Evolutionary conservation across 2,113 vertebrate species (phyloP).

Genomic region (Guaruba guarouba): DNA sequence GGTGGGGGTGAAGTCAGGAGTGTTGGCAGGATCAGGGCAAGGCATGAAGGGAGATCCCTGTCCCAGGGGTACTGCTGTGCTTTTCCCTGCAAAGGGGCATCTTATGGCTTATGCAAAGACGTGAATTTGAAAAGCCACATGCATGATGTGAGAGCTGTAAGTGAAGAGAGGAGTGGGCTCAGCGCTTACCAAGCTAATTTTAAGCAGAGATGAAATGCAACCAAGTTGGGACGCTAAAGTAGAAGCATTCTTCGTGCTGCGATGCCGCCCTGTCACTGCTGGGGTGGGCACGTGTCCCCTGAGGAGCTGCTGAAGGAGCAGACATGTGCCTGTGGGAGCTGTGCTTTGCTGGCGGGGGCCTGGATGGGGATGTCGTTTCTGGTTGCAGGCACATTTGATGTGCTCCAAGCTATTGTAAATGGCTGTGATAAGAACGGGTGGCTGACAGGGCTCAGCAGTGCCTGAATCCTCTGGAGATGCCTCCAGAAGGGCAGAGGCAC

Average conservation of each 20-base stretch:
- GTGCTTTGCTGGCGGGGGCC: accelerated
- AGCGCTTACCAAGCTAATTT: background rate
- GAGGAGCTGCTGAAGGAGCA: background rate
- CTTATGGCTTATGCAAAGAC: background rate
- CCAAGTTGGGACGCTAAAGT: accelerated
- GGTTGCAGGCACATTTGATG: background rate
- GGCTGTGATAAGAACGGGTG: background rate
- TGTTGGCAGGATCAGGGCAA: background rate
- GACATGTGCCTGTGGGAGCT: background rate
- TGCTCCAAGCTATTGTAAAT: background rate
- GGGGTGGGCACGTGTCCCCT: background rate
- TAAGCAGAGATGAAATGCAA: background rate
- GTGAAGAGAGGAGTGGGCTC: background rate
- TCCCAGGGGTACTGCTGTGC: accelerated
- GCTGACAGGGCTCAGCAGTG: background rate
- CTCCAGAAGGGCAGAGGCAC: background rate
- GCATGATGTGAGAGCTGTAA: background rate
- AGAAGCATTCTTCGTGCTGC: background rate
- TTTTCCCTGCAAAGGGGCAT: background rate
- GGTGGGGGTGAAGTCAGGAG: background rate
- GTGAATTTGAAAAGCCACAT: background rate
- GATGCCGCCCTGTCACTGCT: background rate
- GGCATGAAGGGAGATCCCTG: accelerated
- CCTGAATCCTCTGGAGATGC: background rate
- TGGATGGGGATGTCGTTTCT: background rate